Conservation (phyloP, 2,797 vertebrate species). For the Clarias platycephalus region DNA sequence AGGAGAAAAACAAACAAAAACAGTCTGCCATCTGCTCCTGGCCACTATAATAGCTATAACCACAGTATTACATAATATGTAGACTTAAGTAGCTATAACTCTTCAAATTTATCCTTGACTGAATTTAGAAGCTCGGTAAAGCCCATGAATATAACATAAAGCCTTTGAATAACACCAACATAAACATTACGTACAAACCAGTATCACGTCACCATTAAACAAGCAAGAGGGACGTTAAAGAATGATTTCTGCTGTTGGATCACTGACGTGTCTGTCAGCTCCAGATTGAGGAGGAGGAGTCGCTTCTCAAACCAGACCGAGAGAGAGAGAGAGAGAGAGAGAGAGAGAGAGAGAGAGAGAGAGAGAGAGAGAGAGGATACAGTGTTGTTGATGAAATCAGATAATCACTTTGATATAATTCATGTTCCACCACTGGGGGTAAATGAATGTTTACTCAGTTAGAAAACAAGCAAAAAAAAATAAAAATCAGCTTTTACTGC, state of each 20-base stretch:
- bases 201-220: background rate
- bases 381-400: conserved; percentile 63
- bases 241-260: background rate
- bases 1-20: background rate
- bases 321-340: conserved; percentile 18
- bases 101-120: background rate
- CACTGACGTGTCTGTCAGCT: background rate
- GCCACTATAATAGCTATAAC: background rate
- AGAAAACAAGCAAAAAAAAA: conserved; percentile 64
- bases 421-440: conserved; percentile 70
- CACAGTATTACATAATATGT: background rate
- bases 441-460: conserved; percentile 75
- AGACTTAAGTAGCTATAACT: background rate
- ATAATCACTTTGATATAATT: conserved; percentile 77
- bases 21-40: background rate
- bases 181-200: background rate
- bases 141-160: background rate
- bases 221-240: background rate
- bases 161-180: background rate
- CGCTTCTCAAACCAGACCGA: background rate
- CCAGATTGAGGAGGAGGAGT: conserved; percentile 19
- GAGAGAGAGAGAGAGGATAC: conserved; percentile 43
- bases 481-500: background rate
- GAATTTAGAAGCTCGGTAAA: background rate
- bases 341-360: background rate